Evolutionary conservation across 2,113 vertebrate species (phyloP).

Genomic region (Pardalotus punctatus): DNA sequence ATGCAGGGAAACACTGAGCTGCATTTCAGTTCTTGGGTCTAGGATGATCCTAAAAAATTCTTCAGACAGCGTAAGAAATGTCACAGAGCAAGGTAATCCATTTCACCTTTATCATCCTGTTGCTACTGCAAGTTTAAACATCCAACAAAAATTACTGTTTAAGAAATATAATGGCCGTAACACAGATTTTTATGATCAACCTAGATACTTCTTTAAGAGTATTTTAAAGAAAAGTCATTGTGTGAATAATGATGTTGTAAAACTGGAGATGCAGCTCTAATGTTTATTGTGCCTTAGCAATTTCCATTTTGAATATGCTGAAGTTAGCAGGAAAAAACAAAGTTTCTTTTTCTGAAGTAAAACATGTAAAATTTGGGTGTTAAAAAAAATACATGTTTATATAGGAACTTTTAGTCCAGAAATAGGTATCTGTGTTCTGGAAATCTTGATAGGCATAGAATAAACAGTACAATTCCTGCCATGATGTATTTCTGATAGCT

Average conservation of each 20-base stretch:
- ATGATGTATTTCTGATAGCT: background rate
- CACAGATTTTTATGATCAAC: background rate
- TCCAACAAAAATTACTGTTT: background rate
- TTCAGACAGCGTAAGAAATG: background rate
- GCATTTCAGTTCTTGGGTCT: background rate
- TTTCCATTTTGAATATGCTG: background rate
- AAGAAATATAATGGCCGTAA: background rate
- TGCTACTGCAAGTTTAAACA: background rate
- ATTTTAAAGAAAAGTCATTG: background rate
- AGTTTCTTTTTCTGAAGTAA: background rate
- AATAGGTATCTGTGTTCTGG: background rate
- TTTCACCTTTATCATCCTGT: background rate
- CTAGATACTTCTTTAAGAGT: background rate
- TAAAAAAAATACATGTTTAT: background rate
- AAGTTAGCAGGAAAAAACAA: background rate
- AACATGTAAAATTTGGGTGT: background rate
- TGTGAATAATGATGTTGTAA: background rate
- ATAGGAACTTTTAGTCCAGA: background rate
- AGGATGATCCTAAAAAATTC: background rate
- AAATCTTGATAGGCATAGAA: background rate
- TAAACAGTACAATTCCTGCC: background rate
- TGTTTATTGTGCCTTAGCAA: background rate
- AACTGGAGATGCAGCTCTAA: background rate
- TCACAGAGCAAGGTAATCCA: background rate
- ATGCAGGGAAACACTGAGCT: background rate